Percentiles rank a stretch among this genome's conserved stretches.
phyloP scores from a whole-genome alignment of 2,888 invertebrate genomes.

The Geotrupes spiniger region DNA sequence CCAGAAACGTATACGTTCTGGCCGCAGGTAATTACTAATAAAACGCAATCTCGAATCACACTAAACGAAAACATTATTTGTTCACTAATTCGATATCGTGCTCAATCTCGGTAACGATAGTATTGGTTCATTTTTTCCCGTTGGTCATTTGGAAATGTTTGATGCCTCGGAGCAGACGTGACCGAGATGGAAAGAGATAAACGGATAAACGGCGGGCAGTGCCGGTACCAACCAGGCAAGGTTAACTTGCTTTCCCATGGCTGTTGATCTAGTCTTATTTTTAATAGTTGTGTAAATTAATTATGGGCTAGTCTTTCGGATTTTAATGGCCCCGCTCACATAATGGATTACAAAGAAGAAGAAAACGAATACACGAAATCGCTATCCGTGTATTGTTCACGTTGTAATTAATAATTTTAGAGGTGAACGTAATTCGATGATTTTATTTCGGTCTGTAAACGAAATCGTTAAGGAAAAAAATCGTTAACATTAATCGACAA shows the following conservation, averaged over 20 bases:
- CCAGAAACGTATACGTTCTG: too few species aligned
- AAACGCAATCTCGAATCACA: too few species aligned
- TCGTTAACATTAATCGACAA: too few species aligned
- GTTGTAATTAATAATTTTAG: too few species aligned
- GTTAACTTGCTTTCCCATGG: slow-evolving; percentile 20
- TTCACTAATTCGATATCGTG: slow-evolving; percentile 2
- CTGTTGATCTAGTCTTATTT: slow-evolving; percentile 13
- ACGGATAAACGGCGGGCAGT: slow-evolving; percentile 7
- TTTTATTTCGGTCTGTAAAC: too few species aligned
- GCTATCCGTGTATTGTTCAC: too few species aligned
- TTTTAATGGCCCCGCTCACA: slow-evolving; percentile 3
- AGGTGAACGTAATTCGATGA: too few species aligned
- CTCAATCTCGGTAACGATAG: slow-evolving; percentile 5
- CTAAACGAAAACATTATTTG: too few species aligned
- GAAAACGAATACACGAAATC: neutral
- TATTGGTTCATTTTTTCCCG: slow-evolving; percentile 15
- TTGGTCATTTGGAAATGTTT: slow-evolving; percentile 20
- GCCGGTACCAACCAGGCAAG: slow-evolving; percentile 9
- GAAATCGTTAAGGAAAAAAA: too few species aligned
- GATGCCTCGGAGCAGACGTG: slow-evolving; percentile 24
- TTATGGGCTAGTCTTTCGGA: neutral
- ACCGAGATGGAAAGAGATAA: slow-evolving; percentile 21
- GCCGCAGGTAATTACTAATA: too few species aligned
- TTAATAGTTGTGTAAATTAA: slow-evolving; percentile 10
- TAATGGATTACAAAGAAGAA: slow-evolving; percentile 2